phyloP scores from a whole-genome alignment of 2,888 invertebrate species.

The Dicyrtomina minuta region DNA sequence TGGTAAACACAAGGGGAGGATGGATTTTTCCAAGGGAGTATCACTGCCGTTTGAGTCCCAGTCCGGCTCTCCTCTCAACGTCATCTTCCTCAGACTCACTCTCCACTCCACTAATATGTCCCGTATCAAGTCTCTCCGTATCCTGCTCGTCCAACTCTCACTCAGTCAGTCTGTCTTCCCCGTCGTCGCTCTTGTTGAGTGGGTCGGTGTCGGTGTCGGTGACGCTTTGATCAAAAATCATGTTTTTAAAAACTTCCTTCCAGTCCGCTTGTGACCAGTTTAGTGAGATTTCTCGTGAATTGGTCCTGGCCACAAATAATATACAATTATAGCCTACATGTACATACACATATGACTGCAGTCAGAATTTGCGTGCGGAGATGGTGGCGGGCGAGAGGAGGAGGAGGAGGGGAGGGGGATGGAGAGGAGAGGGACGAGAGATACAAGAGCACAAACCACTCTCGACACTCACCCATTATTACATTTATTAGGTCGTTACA shows the following conservation, averaged over 20 bases:
- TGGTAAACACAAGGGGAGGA: slow-evolving; percentile 39
- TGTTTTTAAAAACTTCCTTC: no score
- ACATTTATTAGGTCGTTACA: slow-evolving; percentile 54
- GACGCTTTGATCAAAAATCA: slow-evolving; percentile 12
- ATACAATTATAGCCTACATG: no score
- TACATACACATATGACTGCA: no score
- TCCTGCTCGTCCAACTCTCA: no score
- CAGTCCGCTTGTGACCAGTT: no score
- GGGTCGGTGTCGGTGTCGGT: neutral
- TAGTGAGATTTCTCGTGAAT: no score
- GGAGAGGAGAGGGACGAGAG: neutral
- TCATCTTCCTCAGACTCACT: no score
- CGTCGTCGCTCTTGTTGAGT: neutral
- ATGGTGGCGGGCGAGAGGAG: neutral
- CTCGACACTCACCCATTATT: slow-evolving; percentile 46
- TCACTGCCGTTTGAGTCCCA: neutral
- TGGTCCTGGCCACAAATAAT: no score
- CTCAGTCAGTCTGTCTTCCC: neutral
- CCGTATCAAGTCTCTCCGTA: no score
- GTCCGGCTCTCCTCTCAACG: neutral
- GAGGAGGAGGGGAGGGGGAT: neutral
- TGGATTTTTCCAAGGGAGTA: slow-evolving; percentile 12
- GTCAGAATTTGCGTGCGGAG: neutral
- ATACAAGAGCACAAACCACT: slow-evolving; percentile 29
- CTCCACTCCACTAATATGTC: no score